phyloP scores from a whole-genome alignment of 2,888 invertebrate genomes.

The Hydrotaea diabolus region DNA sequence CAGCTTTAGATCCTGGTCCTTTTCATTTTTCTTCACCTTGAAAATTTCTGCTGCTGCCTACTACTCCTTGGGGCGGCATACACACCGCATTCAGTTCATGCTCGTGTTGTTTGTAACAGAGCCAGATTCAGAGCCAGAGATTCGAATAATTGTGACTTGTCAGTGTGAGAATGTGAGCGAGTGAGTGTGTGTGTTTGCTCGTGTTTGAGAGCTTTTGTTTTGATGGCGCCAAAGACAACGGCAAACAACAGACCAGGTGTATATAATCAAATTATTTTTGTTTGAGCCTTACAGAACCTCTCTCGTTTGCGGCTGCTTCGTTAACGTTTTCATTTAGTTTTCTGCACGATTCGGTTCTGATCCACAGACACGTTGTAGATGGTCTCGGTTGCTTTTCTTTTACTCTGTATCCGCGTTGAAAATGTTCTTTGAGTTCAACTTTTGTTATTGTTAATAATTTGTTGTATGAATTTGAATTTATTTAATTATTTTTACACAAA shows the following conservation, averaged over 20 bases:
- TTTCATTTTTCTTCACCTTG: background rate
- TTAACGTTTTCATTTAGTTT: background rate
- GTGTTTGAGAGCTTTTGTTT: slow-evolving; percentile 18
- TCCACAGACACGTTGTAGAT: background rate
- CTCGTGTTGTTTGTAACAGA: background rate
- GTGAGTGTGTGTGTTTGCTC: background rate
- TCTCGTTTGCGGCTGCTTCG: background rate
- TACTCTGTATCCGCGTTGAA: background rate
- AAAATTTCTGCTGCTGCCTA: background rate
- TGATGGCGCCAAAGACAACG: background rate
- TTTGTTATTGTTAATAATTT: background rate
- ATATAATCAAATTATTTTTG: slow-evolving; percentile 31
- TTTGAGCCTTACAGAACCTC: background rate
- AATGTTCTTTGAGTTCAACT: slow-evolving; percentile 3
- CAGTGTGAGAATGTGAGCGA: background rate
- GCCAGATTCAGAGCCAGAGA: background rate
- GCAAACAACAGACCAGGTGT: background rate
- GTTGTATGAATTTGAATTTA: slow-evolving; percentile 11
- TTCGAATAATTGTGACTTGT: background rate
- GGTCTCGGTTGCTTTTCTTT: slow-evolving; percentile 7
- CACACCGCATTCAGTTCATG: slow-evolving; percentile 13
- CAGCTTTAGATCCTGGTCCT: background rate
- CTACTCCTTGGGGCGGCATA: background rate
- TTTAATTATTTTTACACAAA: slow-evolving; percentile 1
- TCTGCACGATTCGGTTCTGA: background rate